phyloP scores from a whole-genome alignment of 2,888 invertebrate genomes.

The Gari tellinella region DNA sequence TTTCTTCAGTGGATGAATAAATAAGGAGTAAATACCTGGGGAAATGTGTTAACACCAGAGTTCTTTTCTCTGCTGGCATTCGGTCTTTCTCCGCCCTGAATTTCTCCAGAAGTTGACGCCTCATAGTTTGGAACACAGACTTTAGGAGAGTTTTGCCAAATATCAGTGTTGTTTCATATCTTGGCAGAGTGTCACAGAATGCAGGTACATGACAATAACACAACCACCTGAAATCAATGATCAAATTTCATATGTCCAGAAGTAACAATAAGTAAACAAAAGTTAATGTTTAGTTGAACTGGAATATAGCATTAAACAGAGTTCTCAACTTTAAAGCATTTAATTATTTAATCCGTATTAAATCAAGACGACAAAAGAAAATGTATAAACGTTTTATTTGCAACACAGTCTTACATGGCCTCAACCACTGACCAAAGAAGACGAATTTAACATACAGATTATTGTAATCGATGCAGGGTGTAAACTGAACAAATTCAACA shows the following conservation, averaged over 20 bases:
- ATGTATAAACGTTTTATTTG: too few species aligned
- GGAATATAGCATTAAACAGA: too few species aligned
- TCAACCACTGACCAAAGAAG: not conserved
- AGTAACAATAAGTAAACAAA: too few species aligned
- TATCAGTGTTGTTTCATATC: constrained; percentile 95
- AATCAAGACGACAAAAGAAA: too few species aligned
- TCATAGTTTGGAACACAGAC: constrained; percentile 93
- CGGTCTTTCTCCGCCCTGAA: constrained; percentile 95
- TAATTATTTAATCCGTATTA: too few species aligned
- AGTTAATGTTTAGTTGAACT: too few species aligned
- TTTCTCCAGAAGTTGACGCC: constrained; percentile 95
- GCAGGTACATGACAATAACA: constrained; percentile 98
- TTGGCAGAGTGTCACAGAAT: constrained; percentile 96
- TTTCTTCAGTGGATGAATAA: too few species aligned
- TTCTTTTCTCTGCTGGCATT: constrained; percentile 93
- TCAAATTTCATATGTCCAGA: not conserved
- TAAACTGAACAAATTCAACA: too few species aligned
- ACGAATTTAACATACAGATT: too few species aligned
- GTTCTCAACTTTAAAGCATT: too few species aligned
- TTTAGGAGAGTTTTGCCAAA: constrained; percentile 95
- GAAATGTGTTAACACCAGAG: constrained; percentile 93
- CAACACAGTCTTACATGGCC: not conserved
- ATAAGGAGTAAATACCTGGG: constrained; percentile 90
- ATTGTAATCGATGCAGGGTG: too few species aligned
- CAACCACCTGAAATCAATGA: constrained; percentile 88